These are phyloP conservation scores for Equus przewalskii DNA, from an alignment of 2,113 vertebrate species.

Conservation along the genomic window DNA sequence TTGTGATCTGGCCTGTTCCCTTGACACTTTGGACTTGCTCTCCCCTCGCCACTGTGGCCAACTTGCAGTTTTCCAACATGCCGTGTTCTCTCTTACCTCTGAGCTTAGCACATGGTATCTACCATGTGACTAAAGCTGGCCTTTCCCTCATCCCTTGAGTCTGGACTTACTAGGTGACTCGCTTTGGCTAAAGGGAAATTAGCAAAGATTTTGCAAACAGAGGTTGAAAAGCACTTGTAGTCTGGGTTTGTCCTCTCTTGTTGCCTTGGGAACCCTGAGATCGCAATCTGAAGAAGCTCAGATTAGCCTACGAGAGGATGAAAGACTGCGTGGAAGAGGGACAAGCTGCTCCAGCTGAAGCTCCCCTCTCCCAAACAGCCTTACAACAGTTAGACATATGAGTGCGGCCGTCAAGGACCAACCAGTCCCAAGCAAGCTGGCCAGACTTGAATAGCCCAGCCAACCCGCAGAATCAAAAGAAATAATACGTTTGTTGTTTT, in stretches of 20 bases:
- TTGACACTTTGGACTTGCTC: background rate
- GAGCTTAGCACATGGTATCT: background rate
- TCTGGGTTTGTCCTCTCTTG: background rate
- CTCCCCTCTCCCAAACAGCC: background rate
- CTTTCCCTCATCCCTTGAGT: background rate
- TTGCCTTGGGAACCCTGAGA: background rate
- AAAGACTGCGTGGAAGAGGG: background rate
- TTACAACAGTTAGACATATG: background rate
- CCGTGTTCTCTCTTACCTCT: background rate
- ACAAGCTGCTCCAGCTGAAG: background rate
- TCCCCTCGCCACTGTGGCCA: background rate
- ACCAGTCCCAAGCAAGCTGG: background rate
- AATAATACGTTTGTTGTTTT: background rate
- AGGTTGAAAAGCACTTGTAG: background rate
- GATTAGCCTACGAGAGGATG: background rate
- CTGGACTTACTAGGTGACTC: background rate
- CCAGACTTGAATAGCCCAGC: background rate
- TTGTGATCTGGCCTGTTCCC: background rate
- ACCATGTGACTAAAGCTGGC: background rate
- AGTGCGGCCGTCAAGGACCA: background rate
- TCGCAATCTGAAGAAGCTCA: background rate
- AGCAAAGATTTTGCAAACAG: background rate
- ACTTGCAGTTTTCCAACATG: background rate
- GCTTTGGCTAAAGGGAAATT: conserved; percentile 30
- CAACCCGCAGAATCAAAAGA: background rate